Percentiles rank a stretch among this genome's conserved stretches.
Conservation (phyloP, 2,113 vertebrate genomes). For the Cynoglossus semilaevis region DNA sequence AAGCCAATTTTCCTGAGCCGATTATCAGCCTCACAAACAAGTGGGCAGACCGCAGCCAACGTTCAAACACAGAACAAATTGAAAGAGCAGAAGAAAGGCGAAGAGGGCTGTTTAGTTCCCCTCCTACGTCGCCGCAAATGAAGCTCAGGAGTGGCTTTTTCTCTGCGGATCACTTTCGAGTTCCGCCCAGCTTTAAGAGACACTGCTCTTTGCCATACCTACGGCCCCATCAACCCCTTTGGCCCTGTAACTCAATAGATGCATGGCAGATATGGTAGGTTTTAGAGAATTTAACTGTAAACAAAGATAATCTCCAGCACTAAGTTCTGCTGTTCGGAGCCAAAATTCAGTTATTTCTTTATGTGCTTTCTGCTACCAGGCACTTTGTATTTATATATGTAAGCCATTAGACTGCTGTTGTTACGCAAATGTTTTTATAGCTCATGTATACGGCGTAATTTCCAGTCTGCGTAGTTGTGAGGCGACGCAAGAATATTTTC, state of each 20-base stretch:
- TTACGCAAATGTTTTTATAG: slow-evolving; percentile 34
- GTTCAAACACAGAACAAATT: slow-evolving; percentile 53
- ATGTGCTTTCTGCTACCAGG: slow-evolving; percentile 31
- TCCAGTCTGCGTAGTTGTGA: slow-evolving; percentile 18
- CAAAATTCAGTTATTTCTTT: slow-evolving; percentile 11
- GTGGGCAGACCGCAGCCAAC: slow-evolving; percentile 48
- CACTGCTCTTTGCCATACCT: slow-evolving; percentile 48
- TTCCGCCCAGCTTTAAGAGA: slow-evolving; percentile 46
- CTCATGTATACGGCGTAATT: slow-evolving; percentile 39
- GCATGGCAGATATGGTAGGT: slow-evolving; percentile 51
- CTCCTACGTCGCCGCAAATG: slow-evolving; percentile 63
- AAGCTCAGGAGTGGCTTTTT: slow-evolving; percentile 61
- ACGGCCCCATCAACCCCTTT: slow-evolving; percentile 56
- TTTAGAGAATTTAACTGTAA: slow-evolving; percentile 66
- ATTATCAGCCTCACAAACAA: slow-evolving; percentile 66
- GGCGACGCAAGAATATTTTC: slow-evolving; percentile 17
- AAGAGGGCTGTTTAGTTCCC: slow-evolving; percentile 52
- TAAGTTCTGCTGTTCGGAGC: slow-evolving; percentile 37
- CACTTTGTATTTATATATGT: slow-evolving; percentile 43
- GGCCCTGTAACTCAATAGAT: slow-evolving; percentile 59
- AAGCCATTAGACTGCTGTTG: slow-evolving; percentile 52
- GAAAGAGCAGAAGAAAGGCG: slow-evolving; percentile 48
- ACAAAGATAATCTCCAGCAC: slow-evolving; percentile 51
- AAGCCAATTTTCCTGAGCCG: slow-evolving; percentile 65
- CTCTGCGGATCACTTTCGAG: slow-evolving; percentile 40